Evolutionary conservation across 2,888 invertebrate species (phyloP).

Genomic region (Nemoura dubitans): DNA sequence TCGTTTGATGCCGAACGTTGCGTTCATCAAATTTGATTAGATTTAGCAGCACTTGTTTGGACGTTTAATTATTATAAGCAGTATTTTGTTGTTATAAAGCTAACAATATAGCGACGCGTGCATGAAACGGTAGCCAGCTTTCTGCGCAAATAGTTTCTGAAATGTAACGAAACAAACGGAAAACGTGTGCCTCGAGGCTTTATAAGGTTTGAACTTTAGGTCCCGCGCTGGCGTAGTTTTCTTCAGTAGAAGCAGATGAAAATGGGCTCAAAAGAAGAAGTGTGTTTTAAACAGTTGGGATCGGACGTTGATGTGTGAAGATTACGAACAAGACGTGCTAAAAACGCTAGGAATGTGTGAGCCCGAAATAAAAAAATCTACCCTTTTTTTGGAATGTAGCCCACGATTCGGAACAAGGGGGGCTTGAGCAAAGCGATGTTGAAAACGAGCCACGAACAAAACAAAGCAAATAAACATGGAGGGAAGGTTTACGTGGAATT

Average conservation of each 20-base stretch:
- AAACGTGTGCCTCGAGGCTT: neutral
- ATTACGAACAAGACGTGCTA: neutral
- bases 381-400: neutral
- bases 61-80: neutral
- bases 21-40: neutral
- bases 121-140: neutral
- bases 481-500: slow-evolving; percentile 1
- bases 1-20: neutral
- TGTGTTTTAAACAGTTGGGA: neutral
- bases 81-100: neutral
- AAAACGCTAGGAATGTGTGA: neutral
- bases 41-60: neutral
- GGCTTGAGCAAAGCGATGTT: neutral
- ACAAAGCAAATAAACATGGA: slow-evolving; percentile 7
- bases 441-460: neutral
- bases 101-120: neutral
- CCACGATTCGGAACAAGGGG: neutral
- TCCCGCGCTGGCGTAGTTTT: neutral
- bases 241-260: neutral
- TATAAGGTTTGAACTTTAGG: neutral
- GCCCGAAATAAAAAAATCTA: neutral
- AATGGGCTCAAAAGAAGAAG: neutral
- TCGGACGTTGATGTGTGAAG: slow-evolving; percentile 12
- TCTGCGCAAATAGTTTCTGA: neutral
- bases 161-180: neutral